Evolutionary conservation across 2,888 invertebrate species (phyloP).

Genomic region (Eretmocerus hayati): DNA sequence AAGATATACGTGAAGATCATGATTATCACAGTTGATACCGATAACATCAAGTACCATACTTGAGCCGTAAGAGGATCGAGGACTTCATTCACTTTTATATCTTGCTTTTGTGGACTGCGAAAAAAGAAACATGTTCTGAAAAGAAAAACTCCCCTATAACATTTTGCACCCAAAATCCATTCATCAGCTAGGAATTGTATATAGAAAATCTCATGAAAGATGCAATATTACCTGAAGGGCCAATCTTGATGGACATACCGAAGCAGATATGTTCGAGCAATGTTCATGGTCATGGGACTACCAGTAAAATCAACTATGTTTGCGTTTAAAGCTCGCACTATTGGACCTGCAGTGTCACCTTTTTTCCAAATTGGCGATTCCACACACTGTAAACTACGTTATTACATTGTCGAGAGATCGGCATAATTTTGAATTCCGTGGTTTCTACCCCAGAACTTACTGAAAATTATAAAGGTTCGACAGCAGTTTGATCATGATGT

Average conservation of each 20-base stretch:
- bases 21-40: background rate
- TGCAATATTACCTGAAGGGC: conserved; percentile 21
- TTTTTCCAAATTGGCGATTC: no score
- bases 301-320: conserved; percentile 14
- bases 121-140: conserved; percentile 20
- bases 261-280: background rate
- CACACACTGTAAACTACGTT: conserved; percentile 4
- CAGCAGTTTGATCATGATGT: conserved; percentile 17
- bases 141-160: no score
- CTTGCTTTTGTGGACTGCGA: conserved; percentile 6
- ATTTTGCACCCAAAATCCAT: no score
- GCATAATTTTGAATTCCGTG: no score
- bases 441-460: conserved; percentile 11
- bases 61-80: conserved; percentile 1
- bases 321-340: conserved; percentile 11
- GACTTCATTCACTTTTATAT: conserved; percentile 6
- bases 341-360: conserved; percentile 22
- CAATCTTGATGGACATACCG: conserved; percentile 5
- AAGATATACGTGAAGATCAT: background rate
- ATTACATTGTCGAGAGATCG: no score
- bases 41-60: conserved; percentile 3
- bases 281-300: background rate
- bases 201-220: no score
- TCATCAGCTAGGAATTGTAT: no score
- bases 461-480: conserved; percentile 27